These are phyloP conservation scores for Aplidium turbinatum DNA, from an alignment of 23 tunicate genomes.

Conservation along the genomic window DNA sequence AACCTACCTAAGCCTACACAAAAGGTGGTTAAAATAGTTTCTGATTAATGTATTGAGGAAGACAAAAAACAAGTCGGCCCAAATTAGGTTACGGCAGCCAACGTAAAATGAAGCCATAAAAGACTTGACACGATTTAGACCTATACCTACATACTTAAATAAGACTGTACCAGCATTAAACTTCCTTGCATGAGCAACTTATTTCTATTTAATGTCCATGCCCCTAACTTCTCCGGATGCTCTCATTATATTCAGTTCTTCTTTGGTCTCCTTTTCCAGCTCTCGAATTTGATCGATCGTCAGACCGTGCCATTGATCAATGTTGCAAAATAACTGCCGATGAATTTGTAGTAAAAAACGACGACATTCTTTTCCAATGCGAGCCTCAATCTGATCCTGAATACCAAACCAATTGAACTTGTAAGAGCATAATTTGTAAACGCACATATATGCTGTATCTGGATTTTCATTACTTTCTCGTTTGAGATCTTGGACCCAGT, in stretches of 20 bases:
- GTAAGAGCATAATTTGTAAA: conserved; percentile 50
- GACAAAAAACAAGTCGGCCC: too few species aligned
- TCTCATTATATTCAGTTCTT: conserved; percentile 28
- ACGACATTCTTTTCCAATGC: conserved; percentile 11
- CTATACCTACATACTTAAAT: too few species aligned
- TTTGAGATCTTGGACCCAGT: conserved; percentile 41
- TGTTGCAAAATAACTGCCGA: conserved; percentile 38
- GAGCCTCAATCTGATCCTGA: conserved; percentile 17
- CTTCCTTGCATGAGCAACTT: too few species aligned
- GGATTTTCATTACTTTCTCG: neutral
- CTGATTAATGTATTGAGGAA: too few species aligned
- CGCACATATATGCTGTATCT: conserved; percentile 40
- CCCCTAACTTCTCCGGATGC: too few species aligned
- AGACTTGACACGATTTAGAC: too few species aligned
- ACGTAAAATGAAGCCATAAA: too few species aligned
- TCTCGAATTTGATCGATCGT: conserved; percentile 48
- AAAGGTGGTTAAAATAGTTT: too few species aligned
- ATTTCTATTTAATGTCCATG: too few species aligned
- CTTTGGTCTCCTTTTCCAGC: conserved; percentile 46
- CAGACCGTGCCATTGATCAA: conserved; percentile 31
- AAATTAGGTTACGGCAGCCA: too few species aligned
- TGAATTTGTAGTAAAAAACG: conserved; percentile 26
- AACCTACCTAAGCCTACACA: too few species aligned
- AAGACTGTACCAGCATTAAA: too few species aligned
- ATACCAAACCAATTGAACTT: conserved; percentile 49